A percentile compares a stretch with the other conserved stretches of the same genome.
These are phyloP conservation scores for Arenaria interpres DNA, from an alignment of 2,113 vertebrate species.

Conservation along the genomic window DNA sequence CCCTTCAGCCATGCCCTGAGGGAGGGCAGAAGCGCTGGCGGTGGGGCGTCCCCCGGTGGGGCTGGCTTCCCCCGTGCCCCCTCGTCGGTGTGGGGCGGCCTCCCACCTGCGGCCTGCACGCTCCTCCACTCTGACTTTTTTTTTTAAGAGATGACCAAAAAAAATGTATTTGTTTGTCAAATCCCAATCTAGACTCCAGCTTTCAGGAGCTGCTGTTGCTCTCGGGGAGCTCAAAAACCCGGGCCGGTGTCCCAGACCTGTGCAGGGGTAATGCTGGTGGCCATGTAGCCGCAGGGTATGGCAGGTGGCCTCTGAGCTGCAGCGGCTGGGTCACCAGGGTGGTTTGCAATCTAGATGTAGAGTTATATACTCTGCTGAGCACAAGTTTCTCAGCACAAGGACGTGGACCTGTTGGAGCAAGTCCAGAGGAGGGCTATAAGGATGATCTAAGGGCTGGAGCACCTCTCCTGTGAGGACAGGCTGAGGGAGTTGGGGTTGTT, in stretches of 20 bases:
- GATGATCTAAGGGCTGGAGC: not conserved
- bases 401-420: not conserved
- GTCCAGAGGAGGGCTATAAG: not conserved
- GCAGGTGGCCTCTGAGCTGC: not conserved
- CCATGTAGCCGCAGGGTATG: accelerated
- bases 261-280: accelerated
- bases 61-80: accelerated
- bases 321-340: accelerated
- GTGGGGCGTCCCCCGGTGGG: accelerated
- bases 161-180: too few relatives aligned
- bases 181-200: accelerated
- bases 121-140: accelerated
- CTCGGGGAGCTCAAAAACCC: accelerated
- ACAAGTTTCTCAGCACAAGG: not conserved
- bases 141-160: too few relatives aligned
- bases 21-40: accelerated
- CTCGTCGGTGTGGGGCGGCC: too few relatives aligned
- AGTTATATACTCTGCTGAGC: too few relatives aligned
- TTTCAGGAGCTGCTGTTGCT: not conserved
- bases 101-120: not conserved
- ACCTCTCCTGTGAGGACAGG: not conserved
- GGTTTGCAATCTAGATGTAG: accelerated
- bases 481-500: not conserved
- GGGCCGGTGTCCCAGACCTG: accelerated
- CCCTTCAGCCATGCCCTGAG: not conserved